Percentiles rank a stretch among this genome's conserved stretches.
phyloP scores from a whole-genome alignment of 2,888 invertebrate genomes.

The Oscheius sp. region DNA sequence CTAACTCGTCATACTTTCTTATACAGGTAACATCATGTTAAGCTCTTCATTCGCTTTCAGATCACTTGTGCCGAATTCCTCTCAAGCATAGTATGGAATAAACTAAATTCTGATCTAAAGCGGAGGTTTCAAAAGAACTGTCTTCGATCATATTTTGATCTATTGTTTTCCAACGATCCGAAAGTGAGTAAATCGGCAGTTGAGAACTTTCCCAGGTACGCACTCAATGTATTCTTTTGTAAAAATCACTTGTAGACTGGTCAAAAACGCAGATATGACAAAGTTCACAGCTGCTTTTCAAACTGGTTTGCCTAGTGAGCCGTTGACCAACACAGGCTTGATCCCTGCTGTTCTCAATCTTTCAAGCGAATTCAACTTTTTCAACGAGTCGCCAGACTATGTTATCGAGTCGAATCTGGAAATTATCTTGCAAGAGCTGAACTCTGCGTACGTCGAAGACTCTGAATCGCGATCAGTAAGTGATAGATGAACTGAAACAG shows the following conservation, averaged over 20 bases:
- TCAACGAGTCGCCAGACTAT: conserved; percentile 25
- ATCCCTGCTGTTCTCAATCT: conserved; percentile 26
- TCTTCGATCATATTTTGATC: conserved; percentile 21
- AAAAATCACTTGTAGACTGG: conserved; percentile 16
- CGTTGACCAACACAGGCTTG: conserved; percentile 13
- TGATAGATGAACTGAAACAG: neutral
- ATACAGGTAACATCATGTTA: conserved; percentile 17
- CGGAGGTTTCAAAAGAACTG: conserved; percentile 14
- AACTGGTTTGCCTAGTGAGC: conserved; percentile 22
- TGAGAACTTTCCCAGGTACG: conserved; percentile 15
- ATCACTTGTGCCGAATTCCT: conserved; percentile 49
- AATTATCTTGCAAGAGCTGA: conserved; percentile 14
- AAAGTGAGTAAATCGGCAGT: conserved; percentile 29
- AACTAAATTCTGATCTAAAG: conserved; percentile 16
- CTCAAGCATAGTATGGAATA: conserved; percentile 45
- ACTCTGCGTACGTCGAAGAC: conserved; percentile 1
- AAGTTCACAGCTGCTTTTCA: conserved; percentile 23
- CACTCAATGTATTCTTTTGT: too few relatives aligned
- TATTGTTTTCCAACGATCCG: conserved; percentile 22
- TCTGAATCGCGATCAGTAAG: conserved; percentile 14
- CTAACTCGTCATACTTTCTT: conserved; percentile 19
- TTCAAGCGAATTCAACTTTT: conserved; percentile 22
- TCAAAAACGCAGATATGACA: conserved; percentile 27
- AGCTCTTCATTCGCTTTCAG: conserved; percentile 36
- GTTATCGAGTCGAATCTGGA: conserved; percentile 31